These are phyloP conservation scores for Diadumene lineata DNA, from an alignment of 92 coral and sea anemone species.

Conservation along the genomic window DNA sequence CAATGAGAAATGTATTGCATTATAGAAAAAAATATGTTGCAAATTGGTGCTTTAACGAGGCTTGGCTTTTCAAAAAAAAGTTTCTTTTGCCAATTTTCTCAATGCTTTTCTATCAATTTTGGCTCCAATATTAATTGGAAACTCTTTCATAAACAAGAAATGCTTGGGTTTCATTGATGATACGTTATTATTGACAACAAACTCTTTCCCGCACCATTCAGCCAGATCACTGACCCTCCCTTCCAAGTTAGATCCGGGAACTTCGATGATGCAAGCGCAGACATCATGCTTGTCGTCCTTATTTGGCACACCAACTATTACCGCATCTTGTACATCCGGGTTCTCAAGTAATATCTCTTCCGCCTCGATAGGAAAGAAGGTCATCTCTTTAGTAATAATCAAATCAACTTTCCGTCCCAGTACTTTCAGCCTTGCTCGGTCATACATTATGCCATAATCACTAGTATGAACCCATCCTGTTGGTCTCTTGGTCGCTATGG, in stretches of 20 bases:
- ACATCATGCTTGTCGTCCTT: slow-evolving; percentile 16
- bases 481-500: slow-evolving; percentile 11
- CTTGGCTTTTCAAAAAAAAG: no score
- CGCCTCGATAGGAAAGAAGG: slow-evolving; percentile 29
- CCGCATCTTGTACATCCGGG: slow-evolving; percentile 29
- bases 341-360: slow-evolving; percentile 27
- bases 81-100: not conserved
- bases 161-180: not conserved
- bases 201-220: slow-evolving; percentile 29
- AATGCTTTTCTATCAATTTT: slow-evolving; percentile 30
- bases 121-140: slow-evolving; percentile 20
- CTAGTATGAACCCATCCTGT: slow-evolving; percentile 39
- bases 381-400: slow-evolving; percentile 5
- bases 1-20: no score
- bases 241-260: slow-evolving; percentile 37
- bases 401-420: slow-evolving; percentile 36
- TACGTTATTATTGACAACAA: not conserved
- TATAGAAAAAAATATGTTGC: no score
- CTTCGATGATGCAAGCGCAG: slow-evolving; percentile 46
- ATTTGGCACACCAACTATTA: slow-evolving; percentile 32
- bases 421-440: slow-evolving; percentile 32
- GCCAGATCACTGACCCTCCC: slow-evolving; percentile 21
- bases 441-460: slow-evolving; percentile 44
- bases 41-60: no score
- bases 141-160: slow-evolving; percentile 14